Percentiles rank a stretch among this genome's conserved stretches.
These are phyloP conservation scores for Lindbergichthys nudifrons DNA, from an alignment of 2,797 vertebrate species.

Conservation along the genomic window DNA sequence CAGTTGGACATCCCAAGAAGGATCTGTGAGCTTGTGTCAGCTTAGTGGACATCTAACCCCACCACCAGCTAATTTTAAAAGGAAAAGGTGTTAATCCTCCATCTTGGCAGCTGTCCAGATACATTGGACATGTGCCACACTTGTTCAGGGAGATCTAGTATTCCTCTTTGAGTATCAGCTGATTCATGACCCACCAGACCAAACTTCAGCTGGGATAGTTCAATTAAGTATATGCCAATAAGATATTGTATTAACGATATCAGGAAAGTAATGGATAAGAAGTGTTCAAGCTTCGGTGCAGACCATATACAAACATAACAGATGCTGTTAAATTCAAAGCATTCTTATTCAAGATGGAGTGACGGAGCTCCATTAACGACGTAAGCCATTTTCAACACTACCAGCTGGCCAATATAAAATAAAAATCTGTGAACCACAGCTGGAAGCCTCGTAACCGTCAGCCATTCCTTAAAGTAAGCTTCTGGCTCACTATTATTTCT, in stretches of 20 bases:
- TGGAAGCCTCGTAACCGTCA: slow-evolving; percentile 64
- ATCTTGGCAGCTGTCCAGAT: slow-evolving; percentile 60
- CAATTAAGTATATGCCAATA: slow-evolving; percentile 27
- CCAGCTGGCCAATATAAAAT: slow-evolving; percentile 54
- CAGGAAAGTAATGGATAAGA: slow-evolving; percentile 2
- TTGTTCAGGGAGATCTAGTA: slow-evolving; percentile 41
- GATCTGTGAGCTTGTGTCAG: slow-evolving; percentile 39
- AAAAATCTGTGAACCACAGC: slow-evolving; percentile 65
- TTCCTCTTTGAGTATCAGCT: slow-evolving; percentile 58
- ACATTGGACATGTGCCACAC: slow-evolving; percentile 49
- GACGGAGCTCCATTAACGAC: slow-evolving; percentile 14
- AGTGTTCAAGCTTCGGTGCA: neutral
- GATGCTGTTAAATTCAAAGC: neutral
- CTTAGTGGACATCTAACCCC: slow-evolving; percentile 53
- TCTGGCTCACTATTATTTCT: slow-evolving; percentile 69
- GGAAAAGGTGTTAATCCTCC: slow-evolving; percentile 70
- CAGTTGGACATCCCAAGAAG: slow-evolving; percentile 39
- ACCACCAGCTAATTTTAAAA: slow-evolving; percentile 52
- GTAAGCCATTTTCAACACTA: slow-evolving; percentile 39
- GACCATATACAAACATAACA: slow-evolving; percentile 7
- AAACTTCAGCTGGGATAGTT: slow-evolving; percentile 32
- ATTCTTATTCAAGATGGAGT: slow-evolving; percentile 13
- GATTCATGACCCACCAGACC: slow-evolving; percentile 34
- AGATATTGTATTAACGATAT: slow-evolving; percentile 30
- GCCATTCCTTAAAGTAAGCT: slow-evolving; percentile 53